These are phyloP conservation scores for Ochropleura leucogaster DNA, from an alignment of 2,888 invertebrate species.

Conservation along the genomic window DNA sequence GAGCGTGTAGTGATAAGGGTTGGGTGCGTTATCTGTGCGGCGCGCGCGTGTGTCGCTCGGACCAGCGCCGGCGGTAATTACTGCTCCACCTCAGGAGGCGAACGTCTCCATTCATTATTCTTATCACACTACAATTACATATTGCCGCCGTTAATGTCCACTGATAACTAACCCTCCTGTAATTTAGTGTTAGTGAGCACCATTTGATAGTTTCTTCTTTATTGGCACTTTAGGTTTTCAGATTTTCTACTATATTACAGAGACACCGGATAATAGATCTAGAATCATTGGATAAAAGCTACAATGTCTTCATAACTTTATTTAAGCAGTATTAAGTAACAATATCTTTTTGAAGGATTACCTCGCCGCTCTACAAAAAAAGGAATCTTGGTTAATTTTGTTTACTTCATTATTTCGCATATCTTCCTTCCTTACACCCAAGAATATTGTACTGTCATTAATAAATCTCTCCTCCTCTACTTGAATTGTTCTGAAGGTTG, in stretches of 20 bases:
- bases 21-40: constrained; percentile 81
- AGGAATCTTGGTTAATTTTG: background rate
- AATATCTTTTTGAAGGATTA: background rate
- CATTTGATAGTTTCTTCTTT: constrained; percentile 39
- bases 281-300: background rate
- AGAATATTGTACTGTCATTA: background rate
- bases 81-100: constrained; percentile 65
- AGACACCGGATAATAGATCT: constrained; percentile 1
- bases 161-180: constrained; percentile 63
- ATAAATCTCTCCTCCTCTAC: background rate
- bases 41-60: constrained; percentile 71
- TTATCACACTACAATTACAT: constrained; percentile 74
- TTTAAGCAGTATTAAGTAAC: constrained; percentile 2
- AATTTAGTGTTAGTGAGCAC: constrained; percentile 57
- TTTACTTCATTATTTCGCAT: background rate
- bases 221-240: constrained; percentile 37
- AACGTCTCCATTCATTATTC: constrained; percentile 63
- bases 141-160: constrained; percentile 62
- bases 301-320: constrained; percentile 12
- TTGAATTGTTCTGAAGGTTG: background rate
- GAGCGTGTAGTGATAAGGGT: constrained; percentile 86
- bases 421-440: constrained; percentile 11
- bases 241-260: constrained; percentile 27
- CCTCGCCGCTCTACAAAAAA: background rate
- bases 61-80: constrained; percentile 73